Evolutionary conservation across 2,888 invertebrate species (phyloP), one percentile per base, ranked within the genome.

Genomic region (Branchellion lobata): DNA sequence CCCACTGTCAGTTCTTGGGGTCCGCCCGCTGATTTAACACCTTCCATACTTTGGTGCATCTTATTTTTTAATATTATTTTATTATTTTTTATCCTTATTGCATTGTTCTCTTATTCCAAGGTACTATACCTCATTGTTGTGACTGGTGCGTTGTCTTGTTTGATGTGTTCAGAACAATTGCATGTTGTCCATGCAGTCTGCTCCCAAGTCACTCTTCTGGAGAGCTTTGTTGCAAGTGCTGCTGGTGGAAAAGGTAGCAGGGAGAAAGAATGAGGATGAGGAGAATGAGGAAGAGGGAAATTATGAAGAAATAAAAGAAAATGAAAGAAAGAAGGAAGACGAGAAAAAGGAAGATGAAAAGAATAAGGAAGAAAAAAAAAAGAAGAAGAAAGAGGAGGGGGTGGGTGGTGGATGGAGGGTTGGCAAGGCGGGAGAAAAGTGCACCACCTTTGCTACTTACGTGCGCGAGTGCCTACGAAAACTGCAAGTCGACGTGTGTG

Each of bases 201-300:
- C 93, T 0, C 89, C 90, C 51, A 90, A 89, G 78, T 91, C 92
- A 5, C 88, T 95, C 68, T 91, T 92, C 83, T 93, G 93, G 85
- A 90, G 95, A 83, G 92, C 94, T 0, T 84, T 94, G 51, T 89
- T 95, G 71, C 89, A 91, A 89, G 88, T 84, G 83, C 83, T 91
- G 1, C 85, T 92, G 14, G 84, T 87, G 77, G 86, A 90, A 34
- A 86, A 88, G 81, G 84, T 87, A 72, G 87, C 87, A 51, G 86
- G 88, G 31, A 84, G 77, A 2, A 81, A 47, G 24, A 29, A 71
- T 33, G 31, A 78, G n/a, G 78, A 81, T 8, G 81, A 83, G 40
- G 40, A 40, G 14, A 8, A 14, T 40, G 24, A n/a, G n/a, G 24
- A n/a, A 14, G 3, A n/a, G 5, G 24, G 21, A 57, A 57, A n/a